phyloP scores from a whole-genome alignment of 2,113 vertebrate species.

The Corvus hawaiiensis region DNA sequence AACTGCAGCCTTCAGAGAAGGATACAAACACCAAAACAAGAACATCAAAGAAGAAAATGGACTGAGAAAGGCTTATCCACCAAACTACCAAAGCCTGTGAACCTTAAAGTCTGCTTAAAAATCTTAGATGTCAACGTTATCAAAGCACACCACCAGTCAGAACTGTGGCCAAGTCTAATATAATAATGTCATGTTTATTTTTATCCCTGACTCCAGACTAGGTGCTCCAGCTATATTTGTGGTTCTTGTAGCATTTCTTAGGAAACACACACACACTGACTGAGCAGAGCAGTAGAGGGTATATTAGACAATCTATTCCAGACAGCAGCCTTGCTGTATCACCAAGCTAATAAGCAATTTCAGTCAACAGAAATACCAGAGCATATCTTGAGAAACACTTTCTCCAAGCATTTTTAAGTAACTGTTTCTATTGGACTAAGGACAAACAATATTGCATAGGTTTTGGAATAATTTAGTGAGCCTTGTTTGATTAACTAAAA shows the following conservation, averaged over 20 bases:
- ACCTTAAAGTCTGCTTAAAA: not conserved
- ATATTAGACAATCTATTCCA: not conserved
- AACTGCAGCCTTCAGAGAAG: not conserved
- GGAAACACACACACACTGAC: not conserved
- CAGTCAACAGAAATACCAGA: not conserved
- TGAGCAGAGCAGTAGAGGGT: not conserved
- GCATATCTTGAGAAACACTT: not conserved
- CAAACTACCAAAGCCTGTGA: not conserved
- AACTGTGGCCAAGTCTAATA: not conserved
- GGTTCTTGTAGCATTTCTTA: slow-evolving; percentile 23
- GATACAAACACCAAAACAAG: not conserved
- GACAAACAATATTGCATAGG: not conserved
- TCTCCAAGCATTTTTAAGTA: not conserved
- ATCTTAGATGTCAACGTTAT: not conserved
- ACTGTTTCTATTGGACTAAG: not conserved
- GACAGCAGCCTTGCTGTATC: not conserved
- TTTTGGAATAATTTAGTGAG: not conserved
- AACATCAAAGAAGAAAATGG: not conserved
- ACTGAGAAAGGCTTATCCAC: not conserved
- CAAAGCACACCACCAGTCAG: not conserved
- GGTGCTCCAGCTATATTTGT: slow-evolving; percentile 19
- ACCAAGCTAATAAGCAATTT: not conserved
- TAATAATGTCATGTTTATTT: slow-evolving; percentile 54
- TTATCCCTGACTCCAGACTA: not conserved
- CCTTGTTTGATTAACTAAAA: not conserved